Base-by-base conservation (phyloP, 2,113 vertebrate genomes). In the Callocephalon fimbriatum region DNA sequence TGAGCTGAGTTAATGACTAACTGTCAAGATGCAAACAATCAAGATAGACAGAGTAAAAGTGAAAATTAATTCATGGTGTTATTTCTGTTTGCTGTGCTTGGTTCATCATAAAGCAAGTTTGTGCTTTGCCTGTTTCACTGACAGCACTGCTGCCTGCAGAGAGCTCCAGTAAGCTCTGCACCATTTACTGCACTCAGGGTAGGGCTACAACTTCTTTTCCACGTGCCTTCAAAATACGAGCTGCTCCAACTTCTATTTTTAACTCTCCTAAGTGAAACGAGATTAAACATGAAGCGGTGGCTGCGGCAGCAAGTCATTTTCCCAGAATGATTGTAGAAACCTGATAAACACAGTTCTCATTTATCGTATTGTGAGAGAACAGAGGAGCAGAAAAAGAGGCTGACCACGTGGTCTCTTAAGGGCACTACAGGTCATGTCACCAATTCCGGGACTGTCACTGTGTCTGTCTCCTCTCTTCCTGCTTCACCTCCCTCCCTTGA, bases 221-320 rank as follows among this genome's bases (percentile, higher is more conserved):
- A 38, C 1, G 0, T 66, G 76, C 85, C 84, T 97, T 96, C 81
- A 77, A 95, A 96, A 91, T 72, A 37, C 7, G 48, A 96, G 88
- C 74, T 76, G 56, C 65, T 88, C 80, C 71, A 44, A 32, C 65
- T 90, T 88, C 87, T 97, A 77, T 97, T 97, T 98, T 97, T 97
- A 96, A 80, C 92, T 93, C 35, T 84, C 15, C 31, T 66, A 86
- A 91, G 79, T 91, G 94, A 96, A 97, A 94, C 5, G 16, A 93
- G 86, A 93, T 93, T 82, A 91, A 75, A 93, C 56, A 35, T 70
- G 95, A 90, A 96, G 90, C 77, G 63, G 42, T n/a, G 78, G 82
- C 85, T 9, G 4, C 20, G 6, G 62, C 53, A 91, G 82, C 80
- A 63, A 94, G 58, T 86, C 27, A 47, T 91, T 94, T 92, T 95